Conservation (phyloP, 2,113 vertebrate genomes). For the Myrmophylax atrothorax region DNA sequence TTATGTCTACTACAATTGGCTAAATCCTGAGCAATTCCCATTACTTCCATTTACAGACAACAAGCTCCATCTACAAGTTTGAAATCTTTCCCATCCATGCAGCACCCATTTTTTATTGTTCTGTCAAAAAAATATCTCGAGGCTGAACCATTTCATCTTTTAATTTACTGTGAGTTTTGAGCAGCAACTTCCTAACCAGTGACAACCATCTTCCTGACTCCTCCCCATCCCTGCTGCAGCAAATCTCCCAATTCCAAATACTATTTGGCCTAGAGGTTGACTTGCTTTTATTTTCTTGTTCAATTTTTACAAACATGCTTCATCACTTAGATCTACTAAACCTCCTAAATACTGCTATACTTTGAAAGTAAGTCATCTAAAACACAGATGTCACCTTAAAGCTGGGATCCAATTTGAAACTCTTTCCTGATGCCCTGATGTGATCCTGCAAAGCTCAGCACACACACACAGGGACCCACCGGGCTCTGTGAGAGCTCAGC, state of each 20-base stretch:
- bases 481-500: neutral
- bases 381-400: neutral
- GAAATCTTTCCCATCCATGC: neutral
- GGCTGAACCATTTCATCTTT: neutral
- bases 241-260: neutral
- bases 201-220: fast-evolving
- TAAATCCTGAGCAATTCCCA: neutral
- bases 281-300: neutral
- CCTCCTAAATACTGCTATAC: neutral
- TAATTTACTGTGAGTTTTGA: neutral
- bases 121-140: neutral
- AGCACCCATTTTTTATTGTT: neutral
- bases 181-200: neutral
- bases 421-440: neutral
- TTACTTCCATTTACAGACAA: neutral
- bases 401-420: neutral
- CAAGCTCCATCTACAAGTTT: neutral
- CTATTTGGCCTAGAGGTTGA: no score
- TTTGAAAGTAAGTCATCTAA: neutral
- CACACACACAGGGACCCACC: neutral
- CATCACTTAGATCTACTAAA: fast-evolving
- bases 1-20: neutral
- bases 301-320: neutral
- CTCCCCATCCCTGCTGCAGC: neutral
- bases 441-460: neutral